Base-by-base conservation (phyloP, 2,888 invertebrate species). In the Clusia tigrina region DNA sequence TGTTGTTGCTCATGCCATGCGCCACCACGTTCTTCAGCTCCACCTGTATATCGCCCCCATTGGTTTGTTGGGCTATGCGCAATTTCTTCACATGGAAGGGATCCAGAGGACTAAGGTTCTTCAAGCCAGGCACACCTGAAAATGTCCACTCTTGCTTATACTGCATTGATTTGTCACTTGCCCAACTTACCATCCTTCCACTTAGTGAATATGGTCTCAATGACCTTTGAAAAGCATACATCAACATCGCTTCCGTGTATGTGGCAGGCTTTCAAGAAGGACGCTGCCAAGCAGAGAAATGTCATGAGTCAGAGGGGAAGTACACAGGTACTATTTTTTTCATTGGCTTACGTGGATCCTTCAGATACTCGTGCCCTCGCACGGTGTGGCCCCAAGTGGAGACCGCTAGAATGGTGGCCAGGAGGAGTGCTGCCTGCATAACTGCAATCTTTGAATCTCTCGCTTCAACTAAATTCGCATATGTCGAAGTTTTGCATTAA, bases 51-150 rank as follows among this genome's bases (percentile, higher is more conserved):
- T 71, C 70, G 18, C 20, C 52, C 54, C 70, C 38, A 60, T 67
- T 71, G 24, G 69, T 66, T 0, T 64, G 62, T 42, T 74, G 74
- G 1, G 68, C 55, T 26, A 74, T 60, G n/a, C 71, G 69, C 17
- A 73, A 54, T n/a, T 66, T 65, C 2, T 68, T 67, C 38, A 74
- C 64, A 24, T 67, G 66, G 54, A 74, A 70, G n/a, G 74, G 74
- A 66, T 74, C 74, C 54, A 74, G n/a, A 1, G 72, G 10, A n/a
- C 73, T 70, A 3, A 72, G 58, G 2, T 61, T 32, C 0, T 55
- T 56, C 20, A 74, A 25, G 2, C 74, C 74, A 1, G 74, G 74
- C 38, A 74, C 65, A 51, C 74, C 74, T 74, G 38, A 3, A 42
- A 17, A 37, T 12, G 32, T 38, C 22, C 12, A 15, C 18, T 61